Evolutionary conservation across 2,113 vertebrate species (phyloP), one percentile per base, ranked within the genome.

Genomic region (Antigone vipio): DNA sequence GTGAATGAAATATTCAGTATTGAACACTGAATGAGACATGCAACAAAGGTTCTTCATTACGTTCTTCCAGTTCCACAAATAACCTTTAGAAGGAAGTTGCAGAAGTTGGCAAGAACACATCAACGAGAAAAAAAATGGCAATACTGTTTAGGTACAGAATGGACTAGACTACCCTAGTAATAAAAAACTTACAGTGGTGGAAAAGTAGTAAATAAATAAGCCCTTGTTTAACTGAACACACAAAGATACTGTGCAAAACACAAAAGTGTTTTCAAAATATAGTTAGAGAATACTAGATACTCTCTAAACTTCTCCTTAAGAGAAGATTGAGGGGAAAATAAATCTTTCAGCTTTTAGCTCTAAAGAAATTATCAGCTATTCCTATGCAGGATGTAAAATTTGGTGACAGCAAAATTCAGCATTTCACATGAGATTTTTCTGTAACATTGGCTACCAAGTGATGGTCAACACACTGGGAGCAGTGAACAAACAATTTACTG

Each of bases 391-490:
- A 66, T 40, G 19, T 9, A 71, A 92, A 73, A 66, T 89, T 30
- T 82, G 56, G 9, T 35, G 17, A 78, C 1, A 78, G 38, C 6
- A 87, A 52, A 75, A 63, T 59, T 62, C 60, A 71, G 29, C 34
- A 77, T 52, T 35, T 69, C 11, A 63, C 19, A n/a, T 15, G 15
- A 72, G 26, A 83, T 6, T 73, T 63, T 52, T 58, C 40, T 66
- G 32, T 42, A 89, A 53, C 9, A 55, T 1, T 63, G 38, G 16
- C 35, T 73, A 88, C 18, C 6, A 67, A 62, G 17, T 50, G 14
- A 60, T 24, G 15, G 12, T n/a, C 12, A 56, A 34, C 20, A 60
- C 11, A 76, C 3, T 0, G 0, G 6, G 79, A 74, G 27, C 22
- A 58, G 6, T 22, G 29, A 84, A 56, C 20, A 52, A 30, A 47